These are phyloP conservation scores for Molossus alvarezi DNA, from an alignment of 2,797 vertebrate genomes.

Conservation along the genomic window DNA sequence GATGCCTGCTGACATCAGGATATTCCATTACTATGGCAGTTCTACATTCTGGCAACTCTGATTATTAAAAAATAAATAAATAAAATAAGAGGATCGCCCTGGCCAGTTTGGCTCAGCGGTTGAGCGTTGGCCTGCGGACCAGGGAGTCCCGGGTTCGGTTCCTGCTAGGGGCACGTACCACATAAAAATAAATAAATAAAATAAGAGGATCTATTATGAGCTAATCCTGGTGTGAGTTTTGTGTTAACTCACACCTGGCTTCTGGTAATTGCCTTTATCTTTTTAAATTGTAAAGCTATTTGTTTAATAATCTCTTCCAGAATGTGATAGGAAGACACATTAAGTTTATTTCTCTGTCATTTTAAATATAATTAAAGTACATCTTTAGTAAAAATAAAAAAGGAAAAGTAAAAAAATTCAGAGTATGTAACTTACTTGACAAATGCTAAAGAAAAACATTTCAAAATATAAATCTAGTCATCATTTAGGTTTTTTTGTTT, in stretches of 20 bases:
- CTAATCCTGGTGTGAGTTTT: not conserved
- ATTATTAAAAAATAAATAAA: not conserved
- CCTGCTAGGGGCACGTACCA: too few relatives aligned
- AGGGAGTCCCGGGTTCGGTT: too few relatives aligned
- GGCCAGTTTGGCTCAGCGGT: too few relatives aligned
- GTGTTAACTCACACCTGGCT: not conserved
- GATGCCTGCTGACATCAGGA: not conserved
- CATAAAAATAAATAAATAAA: not conserved
- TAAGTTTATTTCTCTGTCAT: not conserved
- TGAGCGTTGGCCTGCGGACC: too few relatives aligned
- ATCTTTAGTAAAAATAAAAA: not conserved
- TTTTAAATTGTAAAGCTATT: not conserved
- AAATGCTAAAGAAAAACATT: not conserved
- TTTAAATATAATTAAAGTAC: not conserved
- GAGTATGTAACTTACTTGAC: not conserved
- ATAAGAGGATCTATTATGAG: not conserved
- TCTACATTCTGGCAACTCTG: not conserved
- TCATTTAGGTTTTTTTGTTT: not conserved
- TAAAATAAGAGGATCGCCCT: not conserved
- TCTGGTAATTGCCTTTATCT: not conserved
- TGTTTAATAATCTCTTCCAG: slow-evolving; percentile 10
- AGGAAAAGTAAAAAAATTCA: not conserved
- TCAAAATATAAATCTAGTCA: not conserved
- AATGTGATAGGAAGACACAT: not conserved
- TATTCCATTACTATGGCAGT: not conserved